Evolutionary conservation across 2,888 invertebrate species (phyloP), one percentile per base, ranked within the genome.

Genomic region (Pristionchus fissidentatus): DNA sequence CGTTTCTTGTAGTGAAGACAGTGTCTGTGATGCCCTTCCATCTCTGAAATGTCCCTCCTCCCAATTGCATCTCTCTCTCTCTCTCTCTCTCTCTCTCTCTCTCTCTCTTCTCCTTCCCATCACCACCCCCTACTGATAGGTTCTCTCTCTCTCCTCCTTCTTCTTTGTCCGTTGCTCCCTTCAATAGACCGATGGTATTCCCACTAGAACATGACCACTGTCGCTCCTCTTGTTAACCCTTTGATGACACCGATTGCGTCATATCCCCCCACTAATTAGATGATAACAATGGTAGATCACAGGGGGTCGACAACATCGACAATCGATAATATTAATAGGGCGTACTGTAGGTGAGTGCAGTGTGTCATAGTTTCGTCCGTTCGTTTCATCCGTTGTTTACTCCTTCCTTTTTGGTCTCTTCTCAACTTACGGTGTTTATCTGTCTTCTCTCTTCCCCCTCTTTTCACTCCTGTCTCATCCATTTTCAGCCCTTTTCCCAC

Each of bases 121-220:
- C 70, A 70, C 38, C 70, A 70, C 70, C 70, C 70, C 70, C 70
- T 70, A 70, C 70, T 70, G 70, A 70, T 70, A 70, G 41, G 70
- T 19, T 70, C n/a, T 70, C 10, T 70, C 41, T 41, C 7, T n/a
- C 22, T 10, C 35, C 1, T 62, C 35, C 41, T 66, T 19, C 26
- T 43, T 41, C 70, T 70, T 70, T 70, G 70, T 70, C 41, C 26
- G 43, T 7, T 41, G 35, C 41, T 19, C 15, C 70, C 70, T 70
- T 62, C 38, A 19, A 38, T 38, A 26, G 57, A 7, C 57, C 57
- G 29, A 66, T 66, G 38, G 66, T 66, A 66, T 66, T 38, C 66
- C 0, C 38, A 19, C 41, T 66, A n/a, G n/a, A n/a, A n/a, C 60
- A 32, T 32, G 1, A 7, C 55, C 55, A n/a, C 19, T 3, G 13